Evolutionary conservation across 2,113 vertebrate genomes (phyloP).

Genomic region (Morone chrysops): DNA sequence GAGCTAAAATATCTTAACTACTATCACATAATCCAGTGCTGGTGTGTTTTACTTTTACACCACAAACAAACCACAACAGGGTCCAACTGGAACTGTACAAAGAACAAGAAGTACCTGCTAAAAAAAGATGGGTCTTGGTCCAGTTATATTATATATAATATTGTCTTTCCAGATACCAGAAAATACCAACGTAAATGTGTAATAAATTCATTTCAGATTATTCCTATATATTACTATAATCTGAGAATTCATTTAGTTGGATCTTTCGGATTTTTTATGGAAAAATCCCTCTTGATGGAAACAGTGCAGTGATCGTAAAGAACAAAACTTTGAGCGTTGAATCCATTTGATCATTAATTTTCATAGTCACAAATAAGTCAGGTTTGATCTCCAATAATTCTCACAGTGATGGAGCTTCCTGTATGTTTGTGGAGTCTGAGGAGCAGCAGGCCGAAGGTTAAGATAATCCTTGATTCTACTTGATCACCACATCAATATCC

Average conservation of each 20-base stretch:
- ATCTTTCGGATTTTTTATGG: not conserved
- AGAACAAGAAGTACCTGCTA: too few species aligned
- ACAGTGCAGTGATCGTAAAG: not conserved
- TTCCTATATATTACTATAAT: too few species aligned
- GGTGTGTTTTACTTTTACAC: too few species aligned
- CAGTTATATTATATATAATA: too few species aligned
- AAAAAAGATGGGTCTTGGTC: too few species aligned
- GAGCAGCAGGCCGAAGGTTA: conserved; percentile 79
- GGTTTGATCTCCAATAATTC: conserved; percentile 9
- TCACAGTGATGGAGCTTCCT: conserved; percentile 38
- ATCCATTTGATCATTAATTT: not conserved
- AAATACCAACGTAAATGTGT: not conserved
- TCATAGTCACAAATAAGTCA: not conserved
- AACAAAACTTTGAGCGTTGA: not conserved
- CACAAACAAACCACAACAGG: too few species aligned
- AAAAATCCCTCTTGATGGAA: not conserved
- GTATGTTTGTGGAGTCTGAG: conserved; percentile 71
- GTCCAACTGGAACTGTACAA: too few species aligned
- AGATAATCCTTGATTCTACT: conserved; percentile 79
- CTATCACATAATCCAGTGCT: too few species aligned
- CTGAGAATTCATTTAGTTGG: not conserved
- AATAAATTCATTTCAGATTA: not conserved
- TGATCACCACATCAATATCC: conserved; percentile 76
- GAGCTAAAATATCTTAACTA: too few species aligned
- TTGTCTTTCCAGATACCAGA: too few species aligned